A percentile compares a stretch with the other conserved stretches of the same genome.
phyloP scores from a whole-genome alignment of 1,140 invertebrate genomes.

The Drosophila orosa region DNA sequence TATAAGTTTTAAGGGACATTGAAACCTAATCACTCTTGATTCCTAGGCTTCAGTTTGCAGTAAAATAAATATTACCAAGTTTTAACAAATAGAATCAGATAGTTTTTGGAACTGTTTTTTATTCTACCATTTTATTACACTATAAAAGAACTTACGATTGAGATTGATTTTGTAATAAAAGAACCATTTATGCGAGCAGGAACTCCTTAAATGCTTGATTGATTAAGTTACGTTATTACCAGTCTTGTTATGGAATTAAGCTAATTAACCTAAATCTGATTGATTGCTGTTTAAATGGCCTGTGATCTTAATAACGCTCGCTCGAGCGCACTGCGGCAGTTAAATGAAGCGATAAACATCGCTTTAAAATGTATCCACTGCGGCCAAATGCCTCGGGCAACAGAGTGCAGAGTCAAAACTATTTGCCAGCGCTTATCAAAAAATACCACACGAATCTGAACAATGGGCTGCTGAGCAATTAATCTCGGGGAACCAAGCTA shows the following conservation, averaged over 20 bases:
- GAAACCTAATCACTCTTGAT: too few relatives aligned
- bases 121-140: not conserved
- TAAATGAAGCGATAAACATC: slow-evolving; percentile 24
- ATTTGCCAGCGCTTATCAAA: slow-evolving; percentile 57
- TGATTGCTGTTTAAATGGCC: slow-evolving; percentile 25
- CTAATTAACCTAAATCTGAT: slow-evolving; percentile 26
- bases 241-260: not conserved
- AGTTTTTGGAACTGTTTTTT: not conserved
- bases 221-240: not conserved
- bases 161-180: not conserved
- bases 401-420: slow-evolving; percentile 36
- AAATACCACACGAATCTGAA: slow-evolving; percentile 60
- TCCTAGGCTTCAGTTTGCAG: not conserved
- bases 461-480: slow-evolving; percentile 65
- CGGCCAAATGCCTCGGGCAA: slow-evolving; percentile 20
- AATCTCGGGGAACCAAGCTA: slow-evolving; percentile 46
- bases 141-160: not conserved
- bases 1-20: too few relatives aligned
- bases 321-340: slow-evolving; percentile 1
- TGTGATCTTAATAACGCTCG: slow-evolving; percentile 33
- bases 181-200: not conserved
- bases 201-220: not conserved
- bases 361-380: slow-evolving; percentile 43
- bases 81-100: not conserved
- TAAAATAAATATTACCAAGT: not conserved